Evolutionary conservation across 2,797 vertebrate genomes (phyloP).

Genomic region (Sebastes hubbsi): DNA sequence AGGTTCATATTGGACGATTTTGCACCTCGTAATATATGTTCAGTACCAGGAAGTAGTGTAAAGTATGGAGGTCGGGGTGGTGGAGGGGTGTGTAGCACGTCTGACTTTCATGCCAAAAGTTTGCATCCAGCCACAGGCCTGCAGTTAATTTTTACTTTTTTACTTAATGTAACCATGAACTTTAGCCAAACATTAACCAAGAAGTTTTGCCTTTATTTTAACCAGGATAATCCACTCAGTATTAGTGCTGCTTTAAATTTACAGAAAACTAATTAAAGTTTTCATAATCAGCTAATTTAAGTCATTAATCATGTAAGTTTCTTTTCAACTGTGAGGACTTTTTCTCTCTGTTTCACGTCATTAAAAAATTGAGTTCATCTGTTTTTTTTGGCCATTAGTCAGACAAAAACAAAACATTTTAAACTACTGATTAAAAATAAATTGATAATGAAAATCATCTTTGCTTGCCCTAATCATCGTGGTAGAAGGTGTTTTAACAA

Average conservation of each 20-base stretch:
- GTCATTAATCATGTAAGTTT: background rate
- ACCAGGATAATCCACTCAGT: background rate
- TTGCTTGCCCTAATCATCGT: background rate
- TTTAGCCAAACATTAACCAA: no score
- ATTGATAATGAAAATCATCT: background rate
- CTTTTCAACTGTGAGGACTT: background rate
- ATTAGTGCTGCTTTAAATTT: background rate
- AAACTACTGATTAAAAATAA: background rate
- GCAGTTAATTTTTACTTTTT: background rate
- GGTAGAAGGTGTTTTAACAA: background rate
- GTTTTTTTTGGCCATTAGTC: background rate
- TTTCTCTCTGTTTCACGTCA: background rate
- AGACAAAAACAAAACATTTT: background rate
- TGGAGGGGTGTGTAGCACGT: no score
- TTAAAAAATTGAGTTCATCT: background rate
- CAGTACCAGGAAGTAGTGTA: background rate
- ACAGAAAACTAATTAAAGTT: background rate
- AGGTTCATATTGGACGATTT: no score
- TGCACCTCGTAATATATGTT: background rate
- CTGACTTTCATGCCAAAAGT: background rate
- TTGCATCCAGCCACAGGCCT: background rate
- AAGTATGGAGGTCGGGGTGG: no score
- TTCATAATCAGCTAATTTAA: background rate
- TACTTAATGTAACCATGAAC: background rate
- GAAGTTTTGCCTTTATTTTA: background rate